phyloP scores from a whole-genome alignment of 2,113 vertebrate species.

The Xyliphius kryptos region DNA sequence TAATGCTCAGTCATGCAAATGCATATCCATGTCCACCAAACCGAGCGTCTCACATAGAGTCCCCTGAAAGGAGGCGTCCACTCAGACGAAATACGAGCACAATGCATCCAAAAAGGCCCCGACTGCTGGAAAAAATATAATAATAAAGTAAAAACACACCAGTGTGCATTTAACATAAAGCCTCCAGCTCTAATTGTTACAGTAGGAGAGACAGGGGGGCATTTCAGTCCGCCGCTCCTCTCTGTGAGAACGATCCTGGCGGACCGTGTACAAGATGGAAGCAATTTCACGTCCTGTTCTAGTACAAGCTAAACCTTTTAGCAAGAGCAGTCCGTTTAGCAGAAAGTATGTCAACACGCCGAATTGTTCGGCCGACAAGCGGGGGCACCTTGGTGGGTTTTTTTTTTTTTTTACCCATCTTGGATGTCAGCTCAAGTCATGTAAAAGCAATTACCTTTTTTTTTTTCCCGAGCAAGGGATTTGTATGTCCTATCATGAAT shows the following conservation, averaged over 20 bases:
- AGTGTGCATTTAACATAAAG: slow-evolving; percentile 12
- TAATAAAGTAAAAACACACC: background rate
- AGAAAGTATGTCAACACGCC: slow-evolving; percentile 37
- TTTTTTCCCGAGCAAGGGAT: slow-evolving; percentile 16
- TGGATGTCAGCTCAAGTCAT: slow-evolving; percentile 29
- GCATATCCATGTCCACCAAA: slow-evolving; percentile 10
- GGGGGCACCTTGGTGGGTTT: slow-evolving; percentile 32
- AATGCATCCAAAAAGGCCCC: background rate
- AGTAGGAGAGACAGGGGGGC: background rate
- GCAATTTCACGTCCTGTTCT: slow-evolving; percentile 5
- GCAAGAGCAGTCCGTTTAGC: background rate
- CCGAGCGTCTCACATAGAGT: slow-evolving; percentile 3
- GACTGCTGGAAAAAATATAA: background rate
- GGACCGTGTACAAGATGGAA: slow-evolving; percentile 16
- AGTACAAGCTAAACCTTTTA: slow-evolving; percentile 32
- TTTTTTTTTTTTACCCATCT: background rate
- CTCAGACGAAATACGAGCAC: slow-evolving; percentile 20
- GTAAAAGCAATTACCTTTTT: slow-evolving; percentile 31
- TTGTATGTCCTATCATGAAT: slow-evolving; percentile 20
- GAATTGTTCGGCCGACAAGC: slow-evolving; percentile 13
- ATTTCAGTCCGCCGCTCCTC: background rate
- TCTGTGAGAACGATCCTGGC: slow-evolving; percentile 18
- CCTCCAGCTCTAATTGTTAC: slow-evolving; percentile 11
- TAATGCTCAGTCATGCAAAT: slow-evolving; percentile 2
- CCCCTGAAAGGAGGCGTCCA: slow-evolving; percentile 4